Conservation (phyloP, 1,140 invertebrate genomes). For the Pseudomyrmex flavicornis region DNA sequence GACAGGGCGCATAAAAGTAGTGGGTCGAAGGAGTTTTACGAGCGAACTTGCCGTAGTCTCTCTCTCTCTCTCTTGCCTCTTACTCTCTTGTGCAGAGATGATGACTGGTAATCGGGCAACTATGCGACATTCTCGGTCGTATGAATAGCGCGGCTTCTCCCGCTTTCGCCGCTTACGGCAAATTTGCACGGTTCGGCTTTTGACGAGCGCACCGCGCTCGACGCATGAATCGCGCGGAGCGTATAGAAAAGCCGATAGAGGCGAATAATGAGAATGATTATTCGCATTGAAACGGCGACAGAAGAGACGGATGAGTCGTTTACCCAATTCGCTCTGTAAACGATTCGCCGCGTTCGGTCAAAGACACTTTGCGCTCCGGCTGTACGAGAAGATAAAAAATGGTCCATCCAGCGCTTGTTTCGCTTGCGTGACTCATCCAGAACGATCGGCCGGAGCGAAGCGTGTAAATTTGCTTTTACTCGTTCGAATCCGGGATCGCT, state of each 20-base stretch:
- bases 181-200: slow-evolving; percentile 33
- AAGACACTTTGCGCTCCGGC: slow-evolving; percentile 11
- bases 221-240: not conserved
- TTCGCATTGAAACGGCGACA: slow-evolving; percentile 3
- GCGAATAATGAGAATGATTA: slow-evolving; percentile 32
- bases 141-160: slow-evolving; percentile 39
- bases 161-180: slow-evolving; percentile 36
- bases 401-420: not conserved
- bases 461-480: slow-evolving; percentile 50
- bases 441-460: slow-evolving; percentile 22
- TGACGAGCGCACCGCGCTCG: slow-evolving; percentile 2
- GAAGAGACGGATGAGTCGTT: slow-evolving; percentile 14
- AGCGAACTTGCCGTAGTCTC: slow-evolving; percentile 41
- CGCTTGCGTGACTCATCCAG: slow-evolving; percentile 26
- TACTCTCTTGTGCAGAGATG: slow-evolving; percentile 18
- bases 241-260: not conserved
- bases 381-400: slow-evolving; percentile 35
- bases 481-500: slow-evolving; percentile 26
- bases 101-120: slow-evolving; percentile 53
- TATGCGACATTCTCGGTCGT: slow-evolving; percentile 53
- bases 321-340: slow-evolving; percentile 22
- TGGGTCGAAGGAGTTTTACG: slow-evolving; percentile 59
- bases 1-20: slow-evolving; percentile 49
- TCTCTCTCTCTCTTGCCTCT: not conserved
- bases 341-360: slow-evolving; percentile 5